phyloP scores from a whole-genome alignment of 2,113 vertebrate genomes.

The Cheilinus undulatus region DNA sequence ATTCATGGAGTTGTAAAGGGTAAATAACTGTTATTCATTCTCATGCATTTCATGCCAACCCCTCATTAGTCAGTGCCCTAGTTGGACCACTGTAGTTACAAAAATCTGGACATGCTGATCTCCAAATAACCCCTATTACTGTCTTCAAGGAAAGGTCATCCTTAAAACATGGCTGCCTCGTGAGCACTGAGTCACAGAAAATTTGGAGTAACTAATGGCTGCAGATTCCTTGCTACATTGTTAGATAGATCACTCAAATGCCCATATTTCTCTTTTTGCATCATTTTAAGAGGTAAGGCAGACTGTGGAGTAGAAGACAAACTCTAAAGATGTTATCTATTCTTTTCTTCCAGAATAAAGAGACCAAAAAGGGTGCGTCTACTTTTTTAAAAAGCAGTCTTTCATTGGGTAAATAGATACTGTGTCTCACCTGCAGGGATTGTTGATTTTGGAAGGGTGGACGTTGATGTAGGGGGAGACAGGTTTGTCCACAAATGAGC shows the following conservation, averaged over 20 bases:
- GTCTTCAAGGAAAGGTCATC: neutral
- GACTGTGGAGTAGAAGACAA: neutral
- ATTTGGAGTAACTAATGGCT: too few relatives aligned
- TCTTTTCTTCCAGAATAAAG: neutral
- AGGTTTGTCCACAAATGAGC: conserved; percentile 98
- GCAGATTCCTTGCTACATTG: too few relatives aligned
- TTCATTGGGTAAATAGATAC: neutral
- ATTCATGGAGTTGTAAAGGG: too few relatives aligned
- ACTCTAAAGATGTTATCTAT: neutral
- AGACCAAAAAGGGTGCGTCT: too few relatives aligned
- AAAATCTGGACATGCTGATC: too few relatives aligned
- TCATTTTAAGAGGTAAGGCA: neutral
- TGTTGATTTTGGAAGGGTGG: conserved; percentile 94
- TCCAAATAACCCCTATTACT: neutral
- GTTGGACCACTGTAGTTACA: too few relatives aligned
- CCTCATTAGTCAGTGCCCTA: too few relatives aligned
- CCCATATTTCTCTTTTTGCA: neutral
- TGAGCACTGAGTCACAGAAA: neutral
- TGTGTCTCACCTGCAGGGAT: conserved; percentile 92
- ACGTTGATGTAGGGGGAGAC: conserved; percentile 96
- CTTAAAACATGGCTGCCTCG: neutral
- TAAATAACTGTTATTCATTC: too few relatives aligned
- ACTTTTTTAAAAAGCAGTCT: too few relatives aligned
- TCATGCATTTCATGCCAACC: too few relatives aligned
- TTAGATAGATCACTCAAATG: neutral